A percentile compares a stretch with the other conserved stretches of the same genome.
Evolutionary conservation across 2,888 invertebrate genomes (phyloP).

Genomic region (Gymnoscelis rufifasciata): DNA sequence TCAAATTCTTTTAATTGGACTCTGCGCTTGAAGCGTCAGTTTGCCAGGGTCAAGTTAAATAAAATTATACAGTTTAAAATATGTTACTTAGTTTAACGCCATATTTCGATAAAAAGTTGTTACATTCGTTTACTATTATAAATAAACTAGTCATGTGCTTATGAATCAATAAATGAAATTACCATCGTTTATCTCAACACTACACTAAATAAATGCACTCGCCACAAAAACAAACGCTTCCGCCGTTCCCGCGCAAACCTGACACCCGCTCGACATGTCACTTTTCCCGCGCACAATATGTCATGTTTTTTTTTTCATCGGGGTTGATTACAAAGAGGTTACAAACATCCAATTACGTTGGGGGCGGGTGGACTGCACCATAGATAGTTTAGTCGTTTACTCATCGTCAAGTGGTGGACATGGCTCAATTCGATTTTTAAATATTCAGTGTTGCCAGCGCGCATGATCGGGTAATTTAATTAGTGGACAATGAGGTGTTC

Average conservation of each 20-base stretch:
- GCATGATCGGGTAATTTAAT: conserved; percentile 70
- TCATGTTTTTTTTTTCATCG: conserved; percentile 72
- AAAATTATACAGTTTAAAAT: too few relatives aligned
- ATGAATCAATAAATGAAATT: background rate
- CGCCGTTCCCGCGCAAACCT: conserved; percentile 52
- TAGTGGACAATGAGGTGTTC: conserved; percentile 60
- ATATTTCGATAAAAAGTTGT: too few relatives aligned
- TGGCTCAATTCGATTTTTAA: conserved; percentile 36
- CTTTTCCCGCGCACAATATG: conserved; percentile 76
- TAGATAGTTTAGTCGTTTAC: conserved; percentile 60
- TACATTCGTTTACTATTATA: too few relatives aligned
- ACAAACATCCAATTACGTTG: conserved; percentile 76
- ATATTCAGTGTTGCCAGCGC: conserved; percentile 53
- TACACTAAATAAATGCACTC: conserved; percentile 65
- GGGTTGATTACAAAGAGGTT: conserved; percentile 78
- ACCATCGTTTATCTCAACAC: conserved; percentile 52
- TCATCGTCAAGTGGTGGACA: conserved; percentile 60
- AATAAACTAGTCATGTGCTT: too few relatives aligned
- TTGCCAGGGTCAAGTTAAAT: too few relatives aligned
- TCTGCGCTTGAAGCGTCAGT: too few relatives aligned
- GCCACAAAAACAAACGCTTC: conserved; percentile 65
- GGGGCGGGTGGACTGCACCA: conserved; percentile 67
- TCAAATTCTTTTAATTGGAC: too few relatives aligned
- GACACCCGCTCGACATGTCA: conserved; percentile 60
- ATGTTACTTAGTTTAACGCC: too few relatives aligned